A percentile compares a stretch with the other conserved stretches of the same genome.
Conservation (phyloP, 2,888 invertebrate genomes). For the Mythimna loreyi region DNA sequence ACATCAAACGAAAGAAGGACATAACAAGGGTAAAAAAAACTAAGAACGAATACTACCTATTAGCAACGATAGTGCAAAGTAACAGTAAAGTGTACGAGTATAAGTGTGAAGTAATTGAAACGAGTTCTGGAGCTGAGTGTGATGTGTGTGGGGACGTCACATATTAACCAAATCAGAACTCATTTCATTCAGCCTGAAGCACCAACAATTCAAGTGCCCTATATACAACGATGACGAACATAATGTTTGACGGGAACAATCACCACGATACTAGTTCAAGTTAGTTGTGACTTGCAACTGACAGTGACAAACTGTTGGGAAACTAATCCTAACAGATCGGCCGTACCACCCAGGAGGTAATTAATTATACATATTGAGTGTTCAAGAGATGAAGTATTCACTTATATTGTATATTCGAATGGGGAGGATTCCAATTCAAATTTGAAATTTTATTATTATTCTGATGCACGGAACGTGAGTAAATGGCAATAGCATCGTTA, state of each 20-base stretch:
- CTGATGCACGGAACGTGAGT: too few relatives aligned
- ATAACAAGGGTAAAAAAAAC: too few relatives aligned
- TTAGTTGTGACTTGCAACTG: slow-evolving; percentile 69
- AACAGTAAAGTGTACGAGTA: too few relatives aligned
- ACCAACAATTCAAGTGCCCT: slow-evolving; percentile 28
- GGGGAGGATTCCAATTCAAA: slow-evolving; percentile 11
- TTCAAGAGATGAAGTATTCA: slow-evolving; percentile 52
- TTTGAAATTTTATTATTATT: too few relatives aligned
- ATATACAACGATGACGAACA: slow-evolving; percentile 52
- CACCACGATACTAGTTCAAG: slow-evolving; percentile 62
- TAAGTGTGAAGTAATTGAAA: too few relatives aligned
- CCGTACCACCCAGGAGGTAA: slow-evolving; percentile 65
- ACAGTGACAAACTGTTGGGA: slow-evolving; percentile 76
- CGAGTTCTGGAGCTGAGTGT: too few relatives aligned
- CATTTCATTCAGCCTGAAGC: slow-evolving; percentile 28
- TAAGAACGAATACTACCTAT: too few relatives aligned
- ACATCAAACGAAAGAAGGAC: too few relatives aligned
- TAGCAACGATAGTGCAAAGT: too few relatives aligned
- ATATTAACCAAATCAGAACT: slow-evolving; percentile 20
- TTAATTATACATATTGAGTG: slow-evolving; percentile 76
- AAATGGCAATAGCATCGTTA: too few relatives aligned
- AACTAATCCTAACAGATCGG: slow-evolving; percentile 73
- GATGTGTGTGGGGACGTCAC: too few relatives aligned
- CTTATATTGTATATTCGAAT: slow-evolving; percentile 41
- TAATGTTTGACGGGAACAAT: slow-evolving; percentile 63